Percentiles rank a stretch among this genome's conserved stretches.
These are phyloP conservation scores for Hyles vespertilio DNA, from an alignment of 1,140 invertebrate species.

Conservation along the genomic window DNA sequence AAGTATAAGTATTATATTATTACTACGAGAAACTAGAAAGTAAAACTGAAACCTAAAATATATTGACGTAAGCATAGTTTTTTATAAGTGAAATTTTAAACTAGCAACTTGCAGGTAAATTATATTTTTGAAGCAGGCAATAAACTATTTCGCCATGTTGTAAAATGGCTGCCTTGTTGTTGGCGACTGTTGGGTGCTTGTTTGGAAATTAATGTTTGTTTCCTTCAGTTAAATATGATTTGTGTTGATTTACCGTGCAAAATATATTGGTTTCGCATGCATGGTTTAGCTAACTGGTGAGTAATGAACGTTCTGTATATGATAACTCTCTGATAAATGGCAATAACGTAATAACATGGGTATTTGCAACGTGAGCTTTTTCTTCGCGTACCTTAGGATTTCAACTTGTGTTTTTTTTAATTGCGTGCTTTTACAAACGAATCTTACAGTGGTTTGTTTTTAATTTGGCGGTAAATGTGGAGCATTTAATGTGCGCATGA, in stretches of 20 bases:
- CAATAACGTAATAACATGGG: constrained; percentile 49
- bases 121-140: constrained; percentile 22
- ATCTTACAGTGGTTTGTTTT: neutral
- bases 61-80: too few relatives aligned
- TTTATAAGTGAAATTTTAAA: neutral
- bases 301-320: constrained; percentile 24
- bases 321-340: constrained; percentile 5
- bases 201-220: constrained; percentile 66
- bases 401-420: constrained; percentile 8
- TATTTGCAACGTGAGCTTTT: constrained; percentile 56
- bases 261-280: constrained; percentile 29
- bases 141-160: constrained; percentile 47
- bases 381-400: neutral
- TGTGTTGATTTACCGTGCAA: constrained; percentile 31
- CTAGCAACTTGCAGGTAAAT: constrained; percentile 15
- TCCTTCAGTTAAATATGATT: constrained; percentile 52
- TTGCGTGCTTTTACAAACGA: constrained; percentile 7
- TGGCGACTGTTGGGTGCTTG: constrained; percentile 69
- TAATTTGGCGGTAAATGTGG: neutral
- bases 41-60: too few relatives aligned
- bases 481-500: neutral
- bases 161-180: constrained; percentile 72
- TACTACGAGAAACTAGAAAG: too few relatives aligned
- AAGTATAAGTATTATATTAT: too few relatives aligned
- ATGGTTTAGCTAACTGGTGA: constrained; percentile 46